Evolutionary conservation across 1,140 invertebrate species (phyloP).

Genomic region (Brachystomella parvula): DNA sequence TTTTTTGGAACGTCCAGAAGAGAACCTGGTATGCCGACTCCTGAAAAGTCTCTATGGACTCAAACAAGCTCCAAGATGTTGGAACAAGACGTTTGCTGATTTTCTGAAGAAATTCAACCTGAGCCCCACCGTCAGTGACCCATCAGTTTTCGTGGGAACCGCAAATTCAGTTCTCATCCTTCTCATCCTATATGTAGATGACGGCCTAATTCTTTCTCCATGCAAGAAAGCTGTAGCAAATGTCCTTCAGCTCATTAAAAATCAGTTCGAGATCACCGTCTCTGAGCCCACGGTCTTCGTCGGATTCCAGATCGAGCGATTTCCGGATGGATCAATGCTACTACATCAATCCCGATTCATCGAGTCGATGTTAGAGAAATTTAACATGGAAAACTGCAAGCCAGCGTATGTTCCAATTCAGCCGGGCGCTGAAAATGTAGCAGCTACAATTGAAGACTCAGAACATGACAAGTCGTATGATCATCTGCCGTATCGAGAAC

Average conservation of each 20-base stretch:
- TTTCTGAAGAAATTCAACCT: neutral
- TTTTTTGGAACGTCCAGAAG: neutral
- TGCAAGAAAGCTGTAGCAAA: neutral
- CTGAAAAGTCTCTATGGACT: conserved; percentile 41
- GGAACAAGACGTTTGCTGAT: conserved; percentile 34
- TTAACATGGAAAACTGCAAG: neutral
- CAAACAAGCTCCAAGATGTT: conserved; percentile 38
- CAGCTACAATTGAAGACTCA: neutral
- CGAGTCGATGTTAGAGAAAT: conserved; percentile 2
- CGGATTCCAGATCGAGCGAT: neutral
- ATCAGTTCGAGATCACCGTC: conserved; percentile 5
- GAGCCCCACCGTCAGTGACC: neutral
- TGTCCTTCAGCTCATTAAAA: neutral
- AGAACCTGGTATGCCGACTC: neutral
- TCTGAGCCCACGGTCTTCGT: neutral
- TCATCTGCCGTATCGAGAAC: conserved; percentile 31
- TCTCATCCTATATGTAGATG: neutral
- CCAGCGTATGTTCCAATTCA: conserved; percentile 1
- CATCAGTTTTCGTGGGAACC: neutral
- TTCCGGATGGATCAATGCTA: neutral
- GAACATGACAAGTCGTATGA: neutral
- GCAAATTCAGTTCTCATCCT: neutral
- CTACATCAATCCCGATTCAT: conserved; percentile 3
- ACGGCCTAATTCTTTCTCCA: conserved; percentile 15
- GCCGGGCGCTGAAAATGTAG: neutral